Base-by-base conservation (phyloP, 2,113 vertebrate genomes). In the Labeo catla region DNA sequence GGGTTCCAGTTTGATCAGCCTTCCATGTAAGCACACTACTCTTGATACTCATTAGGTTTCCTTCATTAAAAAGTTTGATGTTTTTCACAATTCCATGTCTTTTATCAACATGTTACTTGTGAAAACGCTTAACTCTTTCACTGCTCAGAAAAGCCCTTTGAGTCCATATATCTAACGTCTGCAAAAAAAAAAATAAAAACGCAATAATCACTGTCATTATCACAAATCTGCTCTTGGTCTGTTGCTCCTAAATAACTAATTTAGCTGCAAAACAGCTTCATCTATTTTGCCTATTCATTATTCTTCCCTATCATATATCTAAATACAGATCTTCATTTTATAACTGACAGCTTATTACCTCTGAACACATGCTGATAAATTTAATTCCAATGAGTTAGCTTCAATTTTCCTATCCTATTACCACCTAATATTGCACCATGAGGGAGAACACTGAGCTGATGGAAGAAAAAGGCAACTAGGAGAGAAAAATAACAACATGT, bases 271-370 rank as follows among this genome's bases (percentile, higher is more conserved):
- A 93, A 93, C 91, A 93, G 92, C 91, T 93, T 94, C 93, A 94
- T 95, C 93, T 93, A 93, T 94, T 94, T 93, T 91, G 89, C 92
- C 92, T 93, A 91, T 94, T 95, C 94, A 93, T 95, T 93, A 94
- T 91, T 91, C 91, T 90, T 84, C 91, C 91, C 93, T 92, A 92
- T 95, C 93, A 94, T 95, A 95, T 94, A 95, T 96, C 94, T 94
- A 95, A 95, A 95, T 94, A 94, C 92, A 93, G 94, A 95, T 95
- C 94, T 95, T 95, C 93, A 94, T 93, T 94, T 93, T 94, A 92
- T 94, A 95, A 94, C 93, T 95, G 94, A 95, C 94, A 95, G 94
- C 94, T 94, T 96, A 95, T 95, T 95, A 95, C 94, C 91, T 93
- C 94, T 94, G 93, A 95, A 94, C 94, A 94, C 91, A 92, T 93